Conservation (phyloP, 2,113 vertebrate species). For the Bos indicus region DNA sequence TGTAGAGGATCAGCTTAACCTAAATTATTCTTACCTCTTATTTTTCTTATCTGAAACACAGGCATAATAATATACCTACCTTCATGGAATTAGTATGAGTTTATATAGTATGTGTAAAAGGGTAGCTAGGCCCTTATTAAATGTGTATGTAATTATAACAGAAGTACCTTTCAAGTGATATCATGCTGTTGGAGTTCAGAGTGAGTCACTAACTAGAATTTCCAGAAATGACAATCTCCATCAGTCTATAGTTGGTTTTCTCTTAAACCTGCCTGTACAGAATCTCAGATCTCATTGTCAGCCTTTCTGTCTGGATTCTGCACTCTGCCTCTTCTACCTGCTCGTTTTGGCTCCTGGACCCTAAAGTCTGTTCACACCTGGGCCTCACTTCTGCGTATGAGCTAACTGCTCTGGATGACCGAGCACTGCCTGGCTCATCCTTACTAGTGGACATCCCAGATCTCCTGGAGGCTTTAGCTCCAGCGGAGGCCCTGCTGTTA, state of each 20-base stretch:
- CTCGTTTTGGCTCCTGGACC: background rate
- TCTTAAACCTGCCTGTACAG: background rate
- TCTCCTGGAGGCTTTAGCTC: background rate
- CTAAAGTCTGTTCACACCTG: background rate
- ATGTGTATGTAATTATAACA: background rate
- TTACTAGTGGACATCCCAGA: background rate
- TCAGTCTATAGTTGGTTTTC: background rate
- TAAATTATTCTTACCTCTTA: background rate
- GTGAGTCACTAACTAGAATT: constrained; percentile 48
- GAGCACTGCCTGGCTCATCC: background rate
- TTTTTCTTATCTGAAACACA: background rate
- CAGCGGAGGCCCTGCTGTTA: background rate
- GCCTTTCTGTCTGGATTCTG: background rate
- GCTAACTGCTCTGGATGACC: background rate
- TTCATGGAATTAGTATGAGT: background rate
- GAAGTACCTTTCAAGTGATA: background rate
- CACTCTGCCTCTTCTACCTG: background rate
- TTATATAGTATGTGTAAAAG: background rate
- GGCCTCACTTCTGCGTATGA: background rate
- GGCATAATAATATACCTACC: background rate
- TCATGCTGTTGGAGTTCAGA: background rate
- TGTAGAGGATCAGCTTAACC: background rate
- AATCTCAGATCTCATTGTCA: background rate
- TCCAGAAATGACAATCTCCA: background rate
- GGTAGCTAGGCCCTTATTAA: background rate